Evolutionary conservation across 2,113 vertebrate species (phyloP).

Genomic region (Progne subis): DNA sequence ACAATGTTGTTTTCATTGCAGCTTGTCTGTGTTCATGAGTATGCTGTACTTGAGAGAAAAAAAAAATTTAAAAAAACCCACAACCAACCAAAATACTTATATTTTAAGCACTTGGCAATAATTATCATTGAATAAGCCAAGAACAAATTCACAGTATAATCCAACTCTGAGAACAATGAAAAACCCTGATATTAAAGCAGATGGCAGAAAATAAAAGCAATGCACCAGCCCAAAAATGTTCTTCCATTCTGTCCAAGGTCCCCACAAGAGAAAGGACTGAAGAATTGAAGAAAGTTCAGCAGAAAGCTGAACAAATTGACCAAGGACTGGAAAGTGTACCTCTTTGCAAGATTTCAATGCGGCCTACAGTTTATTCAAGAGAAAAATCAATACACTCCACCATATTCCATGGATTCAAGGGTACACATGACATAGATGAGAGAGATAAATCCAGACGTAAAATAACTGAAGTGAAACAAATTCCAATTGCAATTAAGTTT

Average conservation of each 20-base stretch:
- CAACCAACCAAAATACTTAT: background rate
- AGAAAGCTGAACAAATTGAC: background rate
- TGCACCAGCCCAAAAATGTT: background rate
- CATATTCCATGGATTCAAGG: background rate
- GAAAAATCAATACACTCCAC: background rate
- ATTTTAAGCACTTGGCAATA: background rate
- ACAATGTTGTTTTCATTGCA: background rate
- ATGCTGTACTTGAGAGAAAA: background rate
- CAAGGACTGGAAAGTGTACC: background rate
- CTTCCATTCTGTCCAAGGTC: background rate
- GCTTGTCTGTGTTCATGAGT: background rate
- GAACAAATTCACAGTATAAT: background rate
- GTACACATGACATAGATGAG: background rate
- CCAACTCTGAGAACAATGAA: background rate
- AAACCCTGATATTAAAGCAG: background rate
- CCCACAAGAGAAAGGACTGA: background rate
- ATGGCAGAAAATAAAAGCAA: background rate
- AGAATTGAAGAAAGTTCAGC: background rate
- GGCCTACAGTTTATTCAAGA: background rate
- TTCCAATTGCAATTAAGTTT: background rate
- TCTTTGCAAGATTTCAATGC: background rate
- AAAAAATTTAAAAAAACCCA: background rate
- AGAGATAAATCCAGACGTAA: background rate
- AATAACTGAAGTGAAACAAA: background rate
- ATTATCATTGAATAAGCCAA: background rate